Evolutionary conservation across 2,888 invertebrate genomes (phyloP).

Genomic region (Tenodera sinensis): DNA sequence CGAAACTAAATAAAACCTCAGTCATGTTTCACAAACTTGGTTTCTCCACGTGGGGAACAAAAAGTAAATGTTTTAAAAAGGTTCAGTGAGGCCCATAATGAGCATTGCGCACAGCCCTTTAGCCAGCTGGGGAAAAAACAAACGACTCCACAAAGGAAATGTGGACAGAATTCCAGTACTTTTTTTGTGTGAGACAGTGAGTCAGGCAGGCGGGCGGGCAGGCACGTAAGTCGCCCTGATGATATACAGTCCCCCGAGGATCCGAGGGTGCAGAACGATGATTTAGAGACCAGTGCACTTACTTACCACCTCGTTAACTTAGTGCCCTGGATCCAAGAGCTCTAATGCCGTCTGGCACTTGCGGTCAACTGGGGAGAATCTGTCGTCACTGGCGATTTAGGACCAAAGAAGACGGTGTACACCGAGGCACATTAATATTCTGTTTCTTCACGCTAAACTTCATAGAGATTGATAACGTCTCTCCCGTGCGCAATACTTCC

Average conservation of each 20-base stretch:
- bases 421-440: too few species aligned
- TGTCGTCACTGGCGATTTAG: too few species aligned
- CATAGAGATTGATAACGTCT: too few species aligned
- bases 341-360: background rate
- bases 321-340: background rate
- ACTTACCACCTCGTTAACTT: slow-evolving; percentile 15
- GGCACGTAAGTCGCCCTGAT: background rate
- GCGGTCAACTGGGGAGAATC: background rate
- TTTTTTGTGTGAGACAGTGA: background rate
- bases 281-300: background rate
- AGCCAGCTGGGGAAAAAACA: background rate
- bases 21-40: too few species aligned
- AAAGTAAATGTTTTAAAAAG: too few species aligned
- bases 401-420: too few species aligned
- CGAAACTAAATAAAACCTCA: too few species aligned
- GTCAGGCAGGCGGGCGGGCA: too few species aligned
- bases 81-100: too few species aligned
- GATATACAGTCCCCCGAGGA: background rate
- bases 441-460: too few species aligned
- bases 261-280: background rate
- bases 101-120: background rate
- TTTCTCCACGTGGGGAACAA: too few species aligned
- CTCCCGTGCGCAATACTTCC: too few species aligned
- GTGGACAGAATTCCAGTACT: background rate
- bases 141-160: background rate